These are phyloP conservation scores for Aphaenogaster floridana DNA, from an alignment of 1,140 invertebrate genomes.

Conservation along the genomic window DNA sequence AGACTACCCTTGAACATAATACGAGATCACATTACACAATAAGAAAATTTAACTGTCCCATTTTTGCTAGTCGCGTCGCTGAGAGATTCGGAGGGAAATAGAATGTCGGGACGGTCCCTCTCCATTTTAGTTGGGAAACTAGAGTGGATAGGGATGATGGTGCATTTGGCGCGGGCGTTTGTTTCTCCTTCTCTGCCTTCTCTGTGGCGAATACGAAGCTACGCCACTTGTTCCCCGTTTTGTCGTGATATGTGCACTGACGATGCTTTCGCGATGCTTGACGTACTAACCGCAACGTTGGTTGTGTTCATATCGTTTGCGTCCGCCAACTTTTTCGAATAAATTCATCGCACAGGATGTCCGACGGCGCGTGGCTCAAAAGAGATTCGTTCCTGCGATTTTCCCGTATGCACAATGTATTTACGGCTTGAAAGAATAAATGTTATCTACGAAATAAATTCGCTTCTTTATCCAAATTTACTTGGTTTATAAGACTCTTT, in stretches of 20 bases:
- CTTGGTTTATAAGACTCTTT: background rate
- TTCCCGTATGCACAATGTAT: background rate
- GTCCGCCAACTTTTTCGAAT: slow-evolving; percentile 6
- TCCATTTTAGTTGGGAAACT: slow-evolving; percentile 35
- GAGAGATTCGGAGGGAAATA: background rate
- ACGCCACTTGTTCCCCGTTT: background rate
- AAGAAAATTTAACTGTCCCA: slow-evolving; percentile 18
- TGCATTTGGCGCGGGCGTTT: slow-evolving; percentile 40
- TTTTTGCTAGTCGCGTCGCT: background rate
- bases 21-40: background rate
- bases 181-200: slow-evolving; percentile 24
- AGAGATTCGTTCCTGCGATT: background rate
- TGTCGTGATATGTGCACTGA: background rate
- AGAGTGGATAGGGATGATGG: slow-evolving; percentile 18
- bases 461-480: background rate
- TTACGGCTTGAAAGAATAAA: slow-evolving; percentile 17
- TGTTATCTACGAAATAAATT: background rate
- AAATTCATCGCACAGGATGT: background rate
- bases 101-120: background rate
- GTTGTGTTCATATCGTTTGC: slow-evolving; percentile 21
- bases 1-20: slow-evolving; percentile 26
- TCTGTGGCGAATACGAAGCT: background rate
- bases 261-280: slow-evolving; percentile 18
- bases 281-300: slow-evolving; percentile 16
- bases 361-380: background rate